Conservation (phyloP, 2,113 vertebrate species). For the Tursiops truncatus region DNA sequence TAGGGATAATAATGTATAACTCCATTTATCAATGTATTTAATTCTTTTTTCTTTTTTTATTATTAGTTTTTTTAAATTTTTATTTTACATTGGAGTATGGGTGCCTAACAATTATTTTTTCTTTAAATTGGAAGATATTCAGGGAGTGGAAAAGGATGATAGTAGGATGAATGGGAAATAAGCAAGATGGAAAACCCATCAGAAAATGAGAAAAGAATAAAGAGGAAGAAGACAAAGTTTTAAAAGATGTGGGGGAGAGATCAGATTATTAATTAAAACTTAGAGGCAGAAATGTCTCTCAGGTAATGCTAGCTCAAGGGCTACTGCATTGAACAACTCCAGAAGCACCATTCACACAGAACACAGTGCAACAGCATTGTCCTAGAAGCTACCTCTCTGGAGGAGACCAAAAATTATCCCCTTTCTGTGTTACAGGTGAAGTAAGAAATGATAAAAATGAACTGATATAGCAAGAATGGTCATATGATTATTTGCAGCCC, state of each 20-base stretch:
- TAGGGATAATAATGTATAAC: neutral
- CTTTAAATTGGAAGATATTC: neutral
- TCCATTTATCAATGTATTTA: neutral
- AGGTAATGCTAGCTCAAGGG: neutral
- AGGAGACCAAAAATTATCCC: neutral
- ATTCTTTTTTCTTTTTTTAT: neutral
- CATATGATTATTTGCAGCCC: neutral
- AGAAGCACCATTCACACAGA: neutral
- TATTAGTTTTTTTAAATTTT: too few relatives aligned
- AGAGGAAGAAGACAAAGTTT: neutral
- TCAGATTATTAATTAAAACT: neutral
- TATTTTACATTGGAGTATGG: neutral
- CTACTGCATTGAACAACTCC: neutral
- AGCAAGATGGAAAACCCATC: neutral
- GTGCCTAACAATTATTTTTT: neutral
- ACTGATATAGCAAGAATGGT: neutral
- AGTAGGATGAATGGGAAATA: neutral
- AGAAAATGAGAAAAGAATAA: constrained; percentile 13
- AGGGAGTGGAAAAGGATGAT: neutral
- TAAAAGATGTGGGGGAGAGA: neutral
- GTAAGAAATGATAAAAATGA: neutral
- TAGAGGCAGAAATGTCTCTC: neutral
- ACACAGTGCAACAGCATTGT: too few relatives aligned
- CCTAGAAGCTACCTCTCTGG: neutral
- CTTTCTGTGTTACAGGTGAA: neutral